Evolutionary conservation across 2,888 invertebrate species (phyloP).

Genomic region (Xiphydria camelus): DNA sequence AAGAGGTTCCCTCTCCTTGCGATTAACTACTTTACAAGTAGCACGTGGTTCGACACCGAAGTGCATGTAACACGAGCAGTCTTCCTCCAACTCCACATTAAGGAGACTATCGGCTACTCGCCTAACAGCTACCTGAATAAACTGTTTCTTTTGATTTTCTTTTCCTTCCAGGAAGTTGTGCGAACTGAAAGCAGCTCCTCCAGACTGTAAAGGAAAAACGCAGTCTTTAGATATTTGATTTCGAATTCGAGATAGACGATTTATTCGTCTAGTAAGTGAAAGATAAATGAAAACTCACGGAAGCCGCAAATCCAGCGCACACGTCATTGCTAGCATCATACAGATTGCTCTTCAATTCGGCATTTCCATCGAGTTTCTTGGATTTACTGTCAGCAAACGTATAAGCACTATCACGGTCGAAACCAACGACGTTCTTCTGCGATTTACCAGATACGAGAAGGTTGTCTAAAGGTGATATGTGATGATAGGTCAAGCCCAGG

Average conservation of each 20-base stretch:
- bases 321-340: slow-evolving; percentile 61
- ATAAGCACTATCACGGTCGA: slow-evolving; percentile 65
- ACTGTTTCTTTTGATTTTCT: slow-evolving; percentile 66
- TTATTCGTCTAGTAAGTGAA: too few relatives aligned
- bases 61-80: slow-evolving; percentile 48
- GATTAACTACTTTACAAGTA: slow-evolving; percentile 49
- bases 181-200: slow-evolving; percentile 69
- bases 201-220: slow-evolving; percentile 59
- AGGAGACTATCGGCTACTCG: slow-evolving; percentile 48
- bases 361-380: slow-evolving; percentile 65
- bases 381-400: slow-evolving; percentile 68
- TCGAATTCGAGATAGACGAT: too few relatives aligned
- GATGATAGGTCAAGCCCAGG: slow-evolving; percentile 65
- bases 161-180: slow-evolving; percentile 64
- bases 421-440: slow-evolving; percentile 65
- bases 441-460: slow-evolving; percentile 63
- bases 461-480: slow-evolving; percentile 65
- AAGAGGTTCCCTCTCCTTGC: slow-evolving; percentile 41
- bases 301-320: slow-evolving; percentile 70
- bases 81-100: slow-evolving; percentile 46
- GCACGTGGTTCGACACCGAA: slow-evolving; percentile 40
- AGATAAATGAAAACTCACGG: too few relatives aligned
- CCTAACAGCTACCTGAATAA: slow-evolving; percentile 59
- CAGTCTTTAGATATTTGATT: too few relatives aligned
- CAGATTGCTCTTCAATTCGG: slow-evolving; percentile 63